phyloP scores from a whole-genome alignment of 1,140 invertebrate species.

The Drosophila carrolli region DNA sequence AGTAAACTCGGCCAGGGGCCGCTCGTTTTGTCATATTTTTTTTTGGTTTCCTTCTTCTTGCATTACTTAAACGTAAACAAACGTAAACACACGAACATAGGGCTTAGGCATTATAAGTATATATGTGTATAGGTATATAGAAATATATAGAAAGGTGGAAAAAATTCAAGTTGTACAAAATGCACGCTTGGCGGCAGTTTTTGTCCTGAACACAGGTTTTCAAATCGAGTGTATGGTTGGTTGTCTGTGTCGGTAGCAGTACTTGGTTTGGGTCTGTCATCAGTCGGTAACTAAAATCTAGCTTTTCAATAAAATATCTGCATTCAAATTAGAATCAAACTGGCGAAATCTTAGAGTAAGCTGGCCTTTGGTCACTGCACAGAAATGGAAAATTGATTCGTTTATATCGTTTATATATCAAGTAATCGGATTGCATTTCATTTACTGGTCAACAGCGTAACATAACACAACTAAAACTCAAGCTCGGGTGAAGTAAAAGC shows the following conservation, averaged over 20 bases:
- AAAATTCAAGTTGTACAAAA: slow-evolving; percentile 55
- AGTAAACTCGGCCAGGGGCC: slow-evolving; percentile 54
- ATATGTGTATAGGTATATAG: slow-evolving; percentile 56
- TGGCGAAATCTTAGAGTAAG: neutral
- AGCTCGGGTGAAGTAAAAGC: neutral
- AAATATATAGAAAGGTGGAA: slow-evolving; percentile 56
- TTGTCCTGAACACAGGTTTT: slow-evolving; percentile 48
- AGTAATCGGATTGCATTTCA: too few species aligned
- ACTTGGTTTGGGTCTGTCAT: slow-evolving; percentile 7
- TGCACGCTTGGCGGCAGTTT: slow-evolving; percentile 57
- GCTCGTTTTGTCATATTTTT: slow-evolving; percentile 54
- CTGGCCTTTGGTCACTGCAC: slow-evolving; percentile 1
- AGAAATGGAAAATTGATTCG: neutral
- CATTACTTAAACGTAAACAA: slow-evolving; percentile 72
- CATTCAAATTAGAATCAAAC: neutral
- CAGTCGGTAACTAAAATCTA: slow-evolving; percentile 18
- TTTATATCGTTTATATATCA: neutral
- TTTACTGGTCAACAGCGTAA: too few species aligned
- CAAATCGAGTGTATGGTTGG: slow-evolving; percentile 33
- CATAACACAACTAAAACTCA: neutral
- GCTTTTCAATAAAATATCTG: neutral
- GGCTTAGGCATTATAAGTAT: slow-evolving; percentile 63
- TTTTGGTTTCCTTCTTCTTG: slow-evolving; percentile 53
- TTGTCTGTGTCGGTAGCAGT: slow-evolving; percentile 23
- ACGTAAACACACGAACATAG: slow-evolving; percentile 70